Conservation (phyloP, 2,888 invertebrate genomes). For the Chymomyza amoena region DNA sequence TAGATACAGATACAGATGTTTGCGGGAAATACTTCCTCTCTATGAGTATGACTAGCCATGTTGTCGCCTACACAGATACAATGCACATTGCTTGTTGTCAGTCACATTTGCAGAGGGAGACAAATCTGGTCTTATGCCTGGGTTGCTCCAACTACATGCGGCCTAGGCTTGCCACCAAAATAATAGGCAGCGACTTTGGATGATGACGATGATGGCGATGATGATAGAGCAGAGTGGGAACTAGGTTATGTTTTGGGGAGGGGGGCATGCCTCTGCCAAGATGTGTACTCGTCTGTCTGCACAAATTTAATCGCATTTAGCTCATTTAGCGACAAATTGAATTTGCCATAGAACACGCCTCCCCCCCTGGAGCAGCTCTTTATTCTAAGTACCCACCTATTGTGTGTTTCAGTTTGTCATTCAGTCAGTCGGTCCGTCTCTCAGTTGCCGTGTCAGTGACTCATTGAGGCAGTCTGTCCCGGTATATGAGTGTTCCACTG, state of each 20-base stretch:
- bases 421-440: background rate
- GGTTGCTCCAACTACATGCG: background rate
- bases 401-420: background rate
- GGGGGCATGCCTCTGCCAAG: background rate
- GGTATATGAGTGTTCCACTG: background rate
- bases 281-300: conserved; percentile 14
- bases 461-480: background rate
- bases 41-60: background rate
- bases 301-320: conserved; percentile 65
- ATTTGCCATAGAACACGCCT: conserved; percentile 46
- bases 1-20: background rate
- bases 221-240: background rate
- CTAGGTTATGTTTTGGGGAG: background rate
- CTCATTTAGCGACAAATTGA: conserved; percentile 69
- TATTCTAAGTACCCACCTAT: background rate
- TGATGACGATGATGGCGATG: conserved; percentile 1
- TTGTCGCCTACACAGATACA: background rate
- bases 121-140: background rate
- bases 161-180: background rate
- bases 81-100: background rate
- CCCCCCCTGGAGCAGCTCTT: background rate
- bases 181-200: conserved; percentile 32
- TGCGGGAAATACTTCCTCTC: too few species aligned
- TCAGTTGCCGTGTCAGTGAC: background rate
- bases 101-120: background rate